A percentile compares a stretch with the other conserved stretches of the same genome.
phyloP scores from a whole-genome alignment of 1,140 invertebrate genomes.

The Adelges cooleyi region DNA sequence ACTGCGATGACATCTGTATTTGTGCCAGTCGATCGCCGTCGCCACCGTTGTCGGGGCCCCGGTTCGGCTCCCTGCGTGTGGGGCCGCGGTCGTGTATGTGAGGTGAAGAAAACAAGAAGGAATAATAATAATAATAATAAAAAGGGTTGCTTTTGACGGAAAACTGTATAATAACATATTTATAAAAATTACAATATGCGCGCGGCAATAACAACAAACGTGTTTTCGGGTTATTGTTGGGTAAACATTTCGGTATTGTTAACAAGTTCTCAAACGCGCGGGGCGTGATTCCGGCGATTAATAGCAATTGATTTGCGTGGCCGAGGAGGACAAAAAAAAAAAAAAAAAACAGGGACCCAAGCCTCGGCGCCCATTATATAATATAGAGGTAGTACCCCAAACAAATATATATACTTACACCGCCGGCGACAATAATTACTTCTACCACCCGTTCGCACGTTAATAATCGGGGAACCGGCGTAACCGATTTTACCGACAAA shows the following conservation, averaged over 20 bases:
- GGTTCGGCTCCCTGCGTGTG: no score
- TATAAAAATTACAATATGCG: slow-evolving; percentile 4
- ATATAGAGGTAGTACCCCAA: background rate
- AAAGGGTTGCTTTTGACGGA: background rate
- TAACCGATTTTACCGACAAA: no score
- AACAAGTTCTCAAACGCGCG: background rate
- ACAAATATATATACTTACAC: background rate
- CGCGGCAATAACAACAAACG: slow-evolving; percentile 5
- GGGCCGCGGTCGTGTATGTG: background rate
- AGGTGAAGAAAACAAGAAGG: background rate
- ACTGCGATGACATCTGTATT: slow-evolving; percentile 23
- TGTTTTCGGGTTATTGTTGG: slow-evolving; percentile 22
- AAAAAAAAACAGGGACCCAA: background rate
- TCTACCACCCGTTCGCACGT: no score
- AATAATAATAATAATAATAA: background rate
- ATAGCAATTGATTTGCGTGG: slow-evolving; percentile 20
- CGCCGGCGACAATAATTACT: no score
- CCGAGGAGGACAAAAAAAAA: no score
- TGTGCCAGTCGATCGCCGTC: background rate
- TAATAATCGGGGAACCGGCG: no score
- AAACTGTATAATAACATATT: background rate
- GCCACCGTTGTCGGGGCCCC: no score
- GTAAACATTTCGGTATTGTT: slow-evolving; percentile 24
- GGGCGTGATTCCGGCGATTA: background rate
- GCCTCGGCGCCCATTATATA: background rate